Base-by-base conservation (phyloP, 92 coral and sea anemone species). In the Parazoanthus atlanticus region DNA sequence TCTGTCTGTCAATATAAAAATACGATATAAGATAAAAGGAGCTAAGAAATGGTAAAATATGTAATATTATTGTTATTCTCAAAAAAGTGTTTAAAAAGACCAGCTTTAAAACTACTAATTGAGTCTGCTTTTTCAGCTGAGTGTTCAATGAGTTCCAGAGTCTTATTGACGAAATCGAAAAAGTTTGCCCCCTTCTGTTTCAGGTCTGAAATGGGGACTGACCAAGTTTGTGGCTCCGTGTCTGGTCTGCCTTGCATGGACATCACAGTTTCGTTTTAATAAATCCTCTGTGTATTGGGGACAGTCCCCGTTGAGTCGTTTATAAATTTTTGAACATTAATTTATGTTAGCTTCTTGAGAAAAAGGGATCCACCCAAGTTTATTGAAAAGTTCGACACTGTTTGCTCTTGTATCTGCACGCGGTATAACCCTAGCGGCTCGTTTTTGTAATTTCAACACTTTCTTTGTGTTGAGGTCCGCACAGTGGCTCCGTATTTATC, bases 361-460 rank as follows among this genome's bases (percentile, higher is more conserved):
- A 74, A 79, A 88, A 1, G 88, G 88, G 12, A 91, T 65, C 89
- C 93, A 91, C 43, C 72, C 40, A 30, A 84, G 69, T 78, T 88
- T 46, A 78, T 80, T 88, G 47, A 93, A 93, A 49, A 82, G 82
- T 36, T 84, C 85, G 41, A 85, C 95, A 79, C 88, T 88, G 49
- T 86, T 90, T 70, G 94, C 92, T 78, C 84, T 71, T 64, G 88
- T 82, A 66, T 87, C 94, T 82, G 76, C 91, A 75, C 54, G 72
- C n/a, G 89, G 72, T 29, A 92, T 92, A 17, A 89, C 92, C 36
- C 91, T 86, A 11, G 94, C 92, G 32, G 92, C 86, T 8, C 90
- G 92, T 38, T 92, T 82, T 84, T 92, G 94, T n/a, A 92, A 76
- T 58, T 82, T 81, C 32, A 92, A 92, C 25, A 92, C 92, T 54